A percentile compares a stretch with the other conserved stretches of the same genome.
phyloP scores from a whole-genome alignment of 2,888 invertebrate species.

The Tuta absoluta region DNA sequence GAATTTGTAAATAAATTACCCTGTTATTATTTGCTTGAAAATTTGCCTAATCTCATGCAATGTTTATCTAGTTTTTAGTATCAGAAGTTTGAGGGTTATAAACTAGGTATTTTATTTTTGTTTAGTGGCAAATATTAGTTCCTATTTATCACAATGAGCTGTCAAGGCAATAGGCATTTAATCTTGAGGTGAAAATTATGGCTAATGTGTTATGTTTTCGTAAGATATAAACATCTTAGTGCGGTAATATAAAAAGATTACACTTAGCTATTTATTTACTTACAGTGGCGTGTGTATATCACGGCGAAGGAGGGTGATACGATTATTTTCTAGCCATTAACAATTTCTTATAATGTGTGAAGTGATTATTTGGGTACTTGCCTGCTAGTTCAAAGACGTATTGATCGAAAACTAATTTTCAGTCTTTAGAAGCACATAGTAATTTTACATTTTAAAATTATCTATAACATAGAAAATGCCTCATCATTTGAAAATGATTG shows the following conservation, averaged over 20 bases:
- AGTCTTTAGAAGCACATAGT: no score
- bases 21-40: neutral
- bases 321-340: neutral
- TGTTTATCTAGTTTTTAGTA: neutral
- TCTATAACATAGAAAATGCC: no score
- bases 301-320: neutral
- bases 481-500: no score
- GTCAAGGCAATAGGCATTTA: neutral
- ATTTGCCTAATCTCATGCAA: neutral
- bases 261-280: neutral
- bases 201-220: slow-evolving; percentile 4
- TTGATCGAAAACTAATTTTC: no score
- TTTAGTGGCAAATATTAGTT: neutral
- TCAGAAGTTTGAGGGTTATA: neutral
- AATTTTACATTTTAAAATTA: no score
- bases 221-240: slow-evolving; percentile 1
- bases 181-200: neutral
- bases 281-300: neutral
- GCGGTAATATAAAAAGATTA: neutral
- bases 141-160: neutral
- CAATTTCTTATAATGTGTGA: neutral
- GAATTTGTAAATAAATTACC: neutral
- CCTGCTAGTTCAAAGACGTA: neutral
- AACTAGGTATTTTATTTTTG: neutral
- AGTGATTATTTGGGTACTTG: neutral